Conservation (phyloP, 2,797 vertebrate genomes). For the Coilia nasus region DNA sequence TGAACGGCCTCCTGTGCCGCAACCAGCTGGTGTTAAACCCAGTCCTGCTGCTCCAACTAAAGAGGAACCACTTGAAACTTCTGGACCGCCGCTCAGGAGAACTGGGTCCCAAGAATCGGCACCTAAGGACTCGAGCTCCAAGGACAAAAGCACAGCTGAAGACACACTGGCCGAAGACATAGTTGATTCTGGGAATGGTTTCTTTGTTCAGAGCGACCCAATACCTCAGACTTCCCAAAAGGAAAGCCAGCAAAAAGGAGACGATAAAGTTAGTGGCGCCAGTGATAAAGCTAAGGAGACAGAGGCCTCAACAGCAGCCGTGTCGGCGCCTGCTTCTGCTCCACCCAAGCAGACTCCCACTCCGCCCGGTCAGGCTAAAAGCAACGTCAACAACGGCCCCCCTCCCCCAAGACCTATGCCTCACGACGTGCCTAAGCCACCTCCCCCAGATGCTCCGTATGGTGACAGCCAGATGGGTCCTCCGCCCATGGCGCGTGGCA, state of each 20-base stretch:
- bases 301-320: conserved; percentile 44
- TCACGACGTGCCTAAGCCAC: conserved; percentile 53
- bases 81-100: conserved; percentile 47
- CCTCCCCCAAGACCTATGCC: conserved; percentile 45
- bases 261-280: conserved; percentile 25
- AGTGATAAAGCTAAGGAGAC: conserved; percentile 45
- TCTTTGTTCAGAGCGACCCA: conserved; percentile 77
- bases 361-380: conserved; percentile 44
- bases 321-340: conserved; percentile 32
- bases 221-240: conserved; percentile 73
- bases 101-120: conserved; percentile 37
- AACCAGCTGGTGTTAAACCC: conserved; percentile 41
- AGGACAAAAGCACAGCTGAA: conserved; percentile 38
- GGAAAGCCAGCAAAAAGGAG: conserved; percentile 31
- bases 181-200: conserved; percentile 64
- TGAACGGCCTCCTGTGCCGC: neutral
- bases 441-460: conserved; percentile 41
- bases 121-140: conserved; percentile 28
- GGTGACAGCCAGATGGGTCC: conserved; percentile 35
- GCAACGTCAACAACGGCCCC: conserved; percentile 37
- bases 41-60: conserved; percentile 45
- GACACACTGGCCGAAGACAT: conserved; percentile 70
- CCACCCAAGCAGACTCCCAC: conserved; percentile 38
- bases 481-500: conserved; percentile 55
- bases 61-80: conserved; percentile 33